These are phyloP conservation scores for Augochlora pura DNA, from an alignment of 1,140 invertebrate genomes.

Conservation along the genomic window DNA sequence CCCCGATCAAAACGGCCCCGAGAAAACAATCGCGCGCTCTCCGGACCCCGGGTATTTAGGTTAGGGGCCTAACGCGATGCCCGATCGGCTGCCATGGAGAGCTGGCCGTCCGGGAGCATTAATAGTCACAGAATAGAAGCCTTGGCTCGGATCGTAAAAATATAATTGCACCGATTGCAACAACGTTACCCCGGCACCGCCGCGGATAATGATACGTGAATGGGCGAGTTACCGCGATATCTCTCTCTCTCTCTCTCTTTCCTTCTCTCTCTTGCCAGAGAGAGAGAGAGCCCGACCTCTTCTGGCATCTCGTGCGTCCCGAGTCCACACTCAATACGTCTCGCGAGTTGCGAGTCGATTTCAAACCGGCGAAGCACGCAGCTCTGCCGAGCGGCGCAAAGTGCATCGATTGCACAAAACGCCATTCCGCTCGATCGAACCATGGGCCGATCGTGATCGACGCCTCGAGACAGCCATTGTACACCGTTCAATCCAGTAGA, in stretches of 20 bases:
- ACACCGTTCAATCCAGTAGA: neutral
- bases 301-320: no score
- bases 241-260: no score
- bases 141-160: slow-evolving; percentile 79
- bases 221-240: slow-evolving; percentile 61
- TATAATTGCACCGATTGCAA: slow-evolving; percentile 79
- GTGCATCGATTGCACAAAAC: slow-evolving; percentile 61
- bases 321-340: no score
- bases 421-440: slow-evolving; percentile 25
- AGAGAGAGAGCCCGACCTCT: no score
- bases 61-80: slow-evolving; percentile 46
- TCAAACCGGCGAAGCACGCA: neutral
- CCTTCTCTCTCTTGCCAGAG: no score
- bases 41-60: slow-evolving; percentile 56
- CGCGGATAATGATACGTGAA: slow-evolving; percentile 77
- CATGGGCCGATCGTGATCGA: neutral
- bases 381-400: slow-evolving; percentile 45
- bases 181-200: slow-evolving; percentile 73
- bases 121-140: slow-evolving; percentile 76
- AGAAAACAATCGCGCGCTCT: slow-evolving; percentile 37
- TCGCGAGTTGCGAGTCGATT: no score
- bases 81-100: slow-evolving; percentile 30
- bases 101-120: slow-evolving; percentile 60
- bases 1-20: slow-evolving; percentile 30
- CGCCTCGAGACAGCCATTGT: slow-evolving; percentile 5